These are phyloP conservation scores for Heliconius sara DNA, from an alignment of 2,888 invertebrate genomes.

Conservation along the genomic window DNA sequence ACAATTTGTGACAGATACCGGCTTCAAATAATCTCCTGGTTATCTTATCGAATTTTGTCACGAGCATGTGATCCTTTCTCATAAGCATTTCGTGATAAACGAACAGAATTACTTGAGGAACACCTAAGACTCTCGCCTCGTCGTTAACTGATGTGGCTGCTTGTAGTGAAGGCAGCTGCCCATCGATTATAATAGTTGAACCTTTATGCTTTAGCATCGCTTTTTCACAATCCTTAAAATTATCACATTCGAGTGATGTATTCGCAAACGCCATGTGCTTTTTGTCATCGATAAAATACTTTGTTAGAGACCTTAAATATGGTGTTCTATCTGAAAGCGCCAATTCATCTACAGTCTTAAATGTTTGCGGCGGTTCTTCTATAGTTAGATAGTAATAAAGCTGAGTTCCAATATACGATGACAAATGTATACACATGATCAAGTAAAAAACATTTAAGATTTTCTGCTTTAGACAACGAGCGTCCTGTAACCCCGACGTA, in stretches of 20 bases:
- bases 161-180: constrained; percentile 60
- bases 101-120: constrained; percentile 60
- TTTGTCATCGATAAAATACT: constrained; percentile 61
- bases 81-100: constrained; percentile 71
- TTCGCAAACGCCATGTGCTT: constrained; percentile 59
- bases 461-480: constrained; percentile 64
- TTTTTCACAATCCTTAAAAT: constrained; percentile 58
- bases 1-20: constrained; percentile 67
- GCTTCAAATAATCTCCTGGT: constrained; percentile 63
- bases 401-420: constrained; percentile 65
- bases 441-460: constrained; percentile 64
- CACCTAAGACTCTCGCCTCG: constrained; percentile 64
- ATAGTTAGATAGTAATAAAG: constrained; percentile 71
- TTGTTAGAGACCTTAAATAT: constrained; percentile 51
- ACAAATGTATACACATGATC: constrained; percentile 62
- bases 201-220: constrained; percentile 58
- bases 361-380: constrained; percentile 59
- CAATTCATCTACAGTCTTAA: constrained; percentile 61
- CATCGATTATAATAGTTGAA: constrained; percentile 60
- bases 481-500: constrained; percentile 57
- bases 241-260: constrained; percentile 57
- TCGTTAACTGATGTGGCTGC: constrained; percentile 59
- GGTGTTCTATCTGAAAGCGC: constrained; percentile 59
- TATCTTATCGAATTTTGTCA: constrained; percentile 54
- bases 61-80: constrained; percentile 57